Base-by-base conservation (phyloP, 2,888 invertebrate genomes). In the Petrolisthes cinctipes region DNA sequence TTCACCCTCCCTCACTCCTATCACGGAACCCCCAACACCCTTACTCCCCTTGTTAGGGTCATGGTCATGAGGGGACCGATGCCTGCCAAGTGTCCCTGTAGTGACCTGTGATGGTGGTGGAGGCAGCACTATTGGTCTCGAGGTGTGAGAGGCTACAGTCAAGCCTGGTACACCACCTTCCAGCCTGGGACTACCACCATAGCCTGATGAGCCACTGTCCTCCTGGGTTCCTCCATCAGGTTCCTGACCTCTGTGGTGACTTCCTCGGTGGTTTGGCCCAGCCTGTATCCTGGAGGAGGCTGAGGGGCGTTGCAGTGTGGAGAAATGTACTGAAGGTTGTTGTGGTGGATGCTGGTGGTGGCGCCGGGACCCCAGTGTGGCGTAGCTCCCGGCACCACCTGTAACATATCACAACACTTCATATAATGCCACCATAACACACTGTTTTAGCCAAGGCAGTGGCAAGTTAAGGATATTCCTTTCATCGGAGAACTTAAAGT, bases 141-240 rank as follows among this genome's bases (percentile, higher is more conserved):
- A 37, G 37, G 37, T 37, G 2, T 37, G 37, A 1, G 37, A 37
- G 37, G 37, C 37, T 37, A 37, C 37, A 37, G 37, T 57, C 37
- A 37, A 37, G 20, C 80, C 61, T 7, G 53, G 51, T 37, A 51
- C 79, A 20, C 73, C 81, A 20, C 56, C 51, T 17, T 86, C 86
- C 75, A 81, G 86, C 4, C 81, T 81, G 6, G 81, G 81, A 53
- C 86, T 86, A 53, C 86, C 86, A 5, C 81, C 86, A 80, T 81
- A 86, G 51, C 81, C 81, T n/a, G 86, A 86, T 56, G 86, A 86
- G 9, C 81, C 81, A 53, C 81, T 86, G 66, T 86, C 81, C 51
- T 86, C 86, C 81, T 86, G 86, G 7, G 53, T n/a, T 5, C 57
- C 57, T 14, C 61, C 73, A 20, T 56, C 75, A 20, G 54, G n/a